Conservation (phyloP, 2,797 vertebrate genomes). For the Mycteria americana region DNA sequence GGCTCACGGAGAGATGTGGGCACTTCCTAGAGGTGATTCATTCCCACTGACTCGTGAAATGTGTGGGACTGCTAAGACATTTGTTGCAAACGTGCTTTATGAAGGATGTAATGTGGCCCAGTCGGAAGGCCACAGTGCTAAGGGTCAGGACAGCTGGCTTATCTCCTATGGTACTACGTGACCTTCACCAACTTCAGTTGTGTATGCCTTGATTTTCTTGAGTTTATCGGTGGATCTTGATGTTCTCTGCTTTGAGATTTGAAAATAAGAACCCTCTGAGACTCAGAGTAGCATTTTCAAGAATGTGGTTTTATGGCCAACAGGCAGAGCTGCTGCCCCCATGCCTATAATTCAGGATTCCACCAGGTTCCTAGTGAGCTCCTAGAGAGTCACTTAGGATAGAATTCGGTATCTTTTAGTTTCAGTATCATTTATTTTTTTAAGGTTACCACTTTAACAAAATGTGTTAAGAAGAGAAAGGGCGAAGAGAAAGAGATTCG, state of each 20-base stretch:
- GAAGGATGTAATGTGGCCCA: neutral
- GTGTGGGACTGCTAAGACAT: neutral
- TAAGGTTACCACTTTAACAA: neutral
- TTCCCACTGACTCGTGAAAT: neutral
- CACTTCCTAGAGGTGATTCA: neutral
- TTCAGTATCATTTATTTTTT: neutral
- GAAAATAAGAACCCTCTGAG: neutral
- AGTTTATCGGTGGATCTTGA: neutral
- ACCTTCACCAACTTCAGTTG: neutral
- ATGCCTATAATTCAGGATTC: neutral
- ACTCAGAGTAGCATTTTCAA: neutral
- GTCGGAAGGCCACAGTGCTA: neutral
- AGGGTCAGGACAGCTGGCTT: neutral
- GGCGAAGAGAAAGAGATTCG: neutral
- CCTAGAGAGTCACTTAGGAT: neutral
- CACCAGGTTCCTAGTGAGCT: neutral
- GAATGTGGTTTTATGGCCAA: neutral
- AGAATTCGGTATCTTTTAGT: neutral
- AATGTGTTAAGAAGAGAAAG: neutral
- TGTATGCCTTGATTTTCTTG: neutral
- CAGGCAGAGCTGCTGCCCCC: neutral
- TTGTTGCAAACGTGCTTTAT: neutral
- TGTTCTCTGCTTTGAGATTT: neutral
- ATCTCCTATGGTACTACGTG: neutral
- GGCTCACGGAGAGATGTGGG: neutral